A percentile compares a stretch with the other conserved stretches of the same genome.
Conservation (phyloP, 2,888 invertebrate genomes). For the Pteria penguin region DNA sequence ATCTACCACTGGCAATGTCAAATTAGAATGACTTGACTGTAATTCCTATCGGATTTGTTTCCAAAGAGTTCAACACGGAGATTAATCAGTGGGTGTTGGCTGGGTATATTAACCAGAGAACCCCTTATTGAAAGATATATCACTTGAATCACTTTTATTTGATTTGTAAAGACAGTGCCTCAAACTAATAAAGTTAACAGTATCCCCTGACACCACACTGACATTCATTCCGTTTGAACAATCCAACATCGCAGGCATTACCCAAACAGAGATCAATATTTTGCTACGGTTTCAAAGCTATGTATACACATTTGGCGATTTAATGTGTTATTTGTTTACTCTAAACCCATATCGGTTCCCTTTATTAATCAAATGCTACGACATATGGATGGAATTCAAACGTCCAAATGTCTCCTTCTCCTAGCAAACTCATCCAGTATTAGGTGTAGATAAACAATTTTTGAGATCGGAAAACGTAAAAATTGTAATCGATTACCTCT, state of each 20-base stretch:
- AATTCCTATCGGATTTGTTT: too few relatives aligned
- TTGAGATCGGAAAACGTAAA: slow-evolving; percentile 7
- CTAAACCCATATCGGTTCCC: slow-evolving; percentile 34
- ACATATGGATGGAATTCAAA: slow-evolving; percentile 40
- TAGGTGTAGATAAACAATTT: not conserved
- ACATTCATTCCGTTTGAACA: slow-evolving; percentile 33
- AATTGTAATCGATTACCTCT: slow-evolving; percentile 68
- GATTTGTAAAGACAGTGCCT: not conserved
- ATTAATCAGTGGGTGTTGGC: not conserved
- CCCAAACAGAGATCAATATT: slow-evolving; percentile 33
- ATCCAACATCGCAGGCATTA: slow-evolving; percentile 16
- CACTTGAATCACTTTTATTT: not conserved
- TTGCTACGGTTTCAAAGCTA: slow-evolving; percentile 40
- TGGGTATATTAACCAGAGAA: not conserved
- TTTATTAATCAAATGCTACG: slow-evolving; percentile 44
- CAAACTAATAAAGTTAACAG: not conserved
- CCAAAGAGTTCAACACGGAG: too few relatives aligned
- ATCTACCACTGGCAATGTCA: too few relatives aligned
- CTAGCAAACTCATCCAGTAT: too few relatives aligned
- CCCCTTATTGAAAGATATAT: not conserved
- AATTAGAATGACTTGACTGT: too few relatives aligned
- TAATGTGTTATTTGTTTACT: slow-evolving; percentile 44
- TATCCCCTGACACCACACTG: not conserved
- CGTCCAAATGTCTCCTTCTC: slow-evolving; percentile 30
- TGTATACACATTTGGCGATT: slow-evolving; percentile 24